Evolutionary conservation across 2,888 invertebrate species (phyloP).

Genomic region (Amphimallon solstitiale): DNA sequence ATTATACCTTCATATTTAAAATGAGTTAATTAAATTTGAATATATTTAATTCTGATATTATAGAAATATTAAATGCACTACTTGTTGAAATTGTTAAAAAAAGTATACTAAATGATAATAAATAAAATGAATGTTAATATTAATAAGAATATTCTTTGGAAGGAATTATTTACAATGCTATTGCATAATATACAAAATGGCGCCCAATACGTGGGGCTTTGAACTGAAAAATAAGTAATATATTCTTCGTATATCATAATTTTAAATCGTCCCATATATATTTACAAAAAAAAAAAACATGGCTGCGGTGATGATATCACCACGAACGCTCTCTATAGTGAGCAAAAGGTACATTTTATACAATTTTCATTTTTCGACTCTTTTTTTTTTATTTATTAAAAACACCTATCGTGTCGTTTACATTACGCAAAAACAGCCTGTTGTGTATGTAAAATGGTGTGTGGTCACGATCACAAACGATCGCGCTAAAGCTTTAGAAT

Average conservation of each 20-base stretch:
- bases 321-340: conserved; percentile 20
- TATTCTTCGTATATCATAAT: conserved; percentile 25
- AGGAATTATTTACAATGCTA: no score
- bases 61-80: no score
- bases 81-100: no score
- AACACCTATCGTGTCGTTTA: conserved; percentile 61
- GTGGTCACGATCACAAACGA: conserved; percentile 52
- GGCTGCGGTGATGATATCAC: conserved; percentile 44
- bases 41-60: no score
- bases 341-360: conserved; percentile 53
- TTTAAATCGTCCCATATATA: conserved; percentile 12
- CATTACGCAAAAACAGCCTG: conserved; percentile 59
- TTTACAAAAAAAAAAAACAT: conserved; percentile 44
- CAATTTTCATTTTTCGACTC: conserved; percentile 44
- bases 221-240: conserved; percentile 38
- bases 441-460: conserved; percentile 62
- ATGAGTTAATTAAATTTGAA: no score
- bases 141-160: no score
- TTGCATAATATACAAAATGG: not conserved
- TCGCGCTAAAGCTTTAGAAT: conserved; percentile 66
- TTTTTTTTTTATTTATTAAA: conserved; percentile 48
- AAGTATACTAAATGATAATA: no score
- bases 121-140: no score
- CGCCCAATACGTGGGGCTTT: not conserved
- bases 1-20: no score